A percentile compares a stretch with the other conserved stretches of the same genome.
phyloP scores from a whole-genome alignment of 2,888 invertebrate species.

The Orchesellides sinensis region DNA sequence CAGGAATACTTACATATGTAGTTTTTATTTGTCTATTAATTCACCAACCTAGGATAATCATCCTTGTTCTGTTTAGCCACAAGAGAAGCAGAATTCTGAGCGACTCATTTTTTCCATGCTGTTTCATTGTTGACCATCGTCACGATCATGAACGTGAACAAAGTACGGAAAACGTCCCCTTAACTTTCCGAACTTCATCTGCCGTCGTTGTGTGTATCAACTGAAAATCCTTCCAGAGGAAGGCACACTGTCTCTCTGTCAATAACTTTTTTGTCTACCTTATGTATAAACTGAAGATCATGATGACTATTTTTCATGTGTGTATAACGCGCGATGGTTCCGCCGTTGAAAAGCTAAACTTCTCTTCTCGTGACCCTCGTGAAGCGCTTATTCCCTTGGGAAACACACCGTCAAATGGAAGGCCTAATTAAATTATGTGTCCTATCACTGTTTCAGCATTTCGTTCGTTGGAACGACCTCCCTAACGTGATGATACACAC shows the following conservation, averaged over 20 bases:
- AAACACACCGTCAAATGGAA: conserved; percentile 84
- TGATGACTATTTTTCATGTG: conserved; percentile 1
- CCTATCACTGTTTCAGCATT: conserved; percentile 75
- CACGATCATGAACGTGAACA: no score
- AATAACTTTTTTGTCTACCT: conserved; percentile 27
- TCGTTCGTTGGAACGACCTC: conserved; percentile 62
- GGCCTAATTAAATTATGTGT: conserved; percentile 85
- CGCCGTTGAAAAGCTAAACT: conserved; percentile 25
- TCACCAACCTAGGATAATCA: no score
- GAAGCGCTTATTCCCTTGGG: conserved; percentile 71
- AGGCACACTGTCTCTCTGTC: neutral
- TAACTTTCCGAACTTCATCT: no score
- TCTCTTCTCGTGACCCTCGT: conserved; percentile 41
- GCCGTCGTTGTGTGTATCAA: no score
- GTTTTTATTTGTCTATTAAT: no score
- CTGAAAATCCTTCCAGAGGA: no score
- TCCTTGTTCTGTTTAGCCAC: no score
- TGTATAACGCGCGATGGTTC: conserved; percentile 40
- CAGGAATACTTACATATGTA: no score
- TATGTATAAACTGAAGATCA: conserved; percentile 31
- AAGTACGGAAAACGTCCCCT: no score
- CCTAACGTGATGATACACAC: conserved; percentile 16
- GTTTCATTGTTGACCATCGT: no score
- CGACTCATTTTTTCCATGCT: no score
- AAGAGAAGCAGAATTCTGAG: no score